phyloP scores from a whole-genome alignment of 2,888 invertebrate genomes.

The Leptura quadrifasciata region DNA sequence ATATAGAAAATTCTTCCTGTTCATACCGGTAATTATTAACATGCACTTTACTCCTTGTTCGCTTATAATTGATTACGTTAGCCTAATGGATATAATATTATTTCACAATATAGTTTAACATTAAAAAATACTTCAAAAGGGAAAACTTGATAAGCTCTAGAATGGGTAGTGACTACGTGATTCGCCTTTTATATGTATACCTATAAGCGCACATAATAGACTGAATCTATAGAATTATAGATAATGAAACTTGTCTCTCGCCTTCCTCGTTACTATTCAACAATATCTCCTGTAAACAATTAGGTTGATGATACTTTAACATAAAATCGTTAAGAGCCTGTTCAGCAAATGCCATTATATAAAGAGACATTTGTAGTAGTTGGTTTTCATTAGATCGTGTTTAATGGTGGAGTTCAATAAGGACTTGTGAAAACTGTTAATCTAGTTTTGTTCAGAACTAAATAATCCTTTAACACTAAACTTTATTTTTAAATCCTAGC shows the following conservation, averaged over 20 bases:
- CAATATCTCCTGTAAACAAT: conserved; percentile 31
- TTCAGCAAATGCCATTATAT: conserved; percentile 21
- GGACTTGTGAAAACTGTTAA: background rate
- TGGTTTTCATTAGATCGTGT: conserved; percentile 23
- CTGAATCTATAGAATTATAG: conserved; percentile 29
- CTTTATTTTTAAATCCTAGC: background rate
- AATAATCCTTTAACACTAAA: conserved; percentile 2
- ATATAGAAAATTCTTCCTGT: no score
- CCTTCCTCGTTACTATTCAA: conserved; percentile 24
- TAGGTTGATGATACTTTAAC: conserved; percentile 37
- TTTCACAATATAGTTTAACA: background rate
- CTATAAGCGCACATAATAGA: conserved; percentile 24
- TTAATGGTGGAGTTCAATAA: conserved; percentile 27
- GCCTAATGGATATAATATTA: background rate
- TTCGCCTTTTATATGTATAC: conserved; percentile 25
- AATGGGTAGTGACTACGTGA: conserved; percentile 12
- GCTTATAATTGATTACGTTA: background rate
- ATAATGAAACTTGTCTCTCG: conserved; percentile 37
- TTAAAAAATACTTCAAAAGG: background rate
- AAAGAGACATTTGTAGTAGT: conserved; percentile 16
- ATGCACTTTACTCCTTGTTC: no score
- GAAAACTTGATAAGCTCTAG: conserved; percentile 9
- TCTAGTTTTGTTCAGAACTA: conserved; percentile 1
- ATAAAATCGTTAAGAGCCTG: conserved; percentile 36
- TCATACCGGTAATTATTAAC: no score